Evolutionary conservation across 53 echinoderm and acorn worm species (phyloP).

Genomic region (Echinarachnius parma): DNA sequence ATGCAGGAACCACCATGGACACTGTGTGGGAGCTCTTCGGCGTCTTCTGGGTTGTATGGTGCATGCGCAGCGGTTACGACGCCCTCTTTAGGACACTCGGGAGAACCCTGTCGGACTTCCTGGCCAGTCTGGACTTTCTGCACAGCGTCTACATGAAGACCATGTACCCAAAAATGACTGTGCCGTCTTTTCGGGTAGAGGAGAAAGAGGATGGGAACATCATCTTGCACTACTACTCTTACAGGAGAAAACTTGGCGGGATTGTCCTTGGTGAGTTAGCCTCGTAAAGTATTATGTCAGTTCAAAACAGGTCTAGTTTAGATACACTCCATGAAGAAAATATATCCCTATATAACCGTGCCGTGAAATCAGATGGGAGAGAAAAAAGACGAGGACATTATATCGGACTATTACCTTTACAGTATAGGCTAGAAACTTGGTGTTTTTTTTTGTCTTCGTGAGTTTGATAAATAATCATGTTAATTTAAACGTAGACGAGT

Average conservation of each 20-base stretch:
- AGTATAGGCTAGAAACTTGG: too few relatives aligned
- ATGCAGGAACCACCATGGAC: slow-evolving; percentile 41
- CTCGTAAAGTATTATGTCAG: background rate
- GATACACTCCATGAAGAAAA: too few relatives aligned
- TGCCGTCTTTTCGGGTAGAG: slow-evolving; percentile 82
- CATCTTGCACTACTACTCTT: slow-evolving; percentile 76
- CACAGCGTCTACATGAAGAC: slow-evolving; percentile 96
- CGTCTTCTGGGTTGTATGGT: slow-evolving; percentile 87
- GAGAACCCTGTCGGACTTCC: slow-evolving; percentile 59
- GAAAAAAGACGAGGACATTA: too few relatives aligned
- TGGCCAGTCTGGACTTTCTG: slow-evolving; percentile 75
- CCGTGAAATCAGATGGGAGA: too few relatives aligned
- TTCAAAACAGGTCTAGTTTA: too few relatives aligned
- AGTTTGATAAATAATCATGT: too few relatives aligned
- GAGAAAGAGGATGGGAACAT: slow-evolving; percentile 60
- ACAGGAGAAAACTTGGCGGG: slow-evolving; percentile 54
- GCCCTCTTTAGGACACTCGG: slow-evolving; percentile 79
- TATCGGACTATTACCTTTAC: too few relatives aligned
- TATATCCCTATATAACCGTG: too few relatives aligned
- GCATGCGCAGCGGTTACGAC: slow-evolving; percentile 80
- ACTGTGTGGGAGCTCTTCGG: slow-evolving; percentile 81
- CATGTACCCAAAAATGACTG: slow-evolving; percentile 85
- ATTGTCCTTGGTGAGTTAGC: slow-evolving; percentile 61
- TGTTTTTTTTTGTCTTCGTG: too few relatives aligned
- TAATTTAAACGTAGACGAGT: too few relatives aligned